These are phyloP conservation scores for Trichogramma pretiosum DNA, from an alignment of 1,140 invertebrate species.

Conservation along the genomic window DNA sequence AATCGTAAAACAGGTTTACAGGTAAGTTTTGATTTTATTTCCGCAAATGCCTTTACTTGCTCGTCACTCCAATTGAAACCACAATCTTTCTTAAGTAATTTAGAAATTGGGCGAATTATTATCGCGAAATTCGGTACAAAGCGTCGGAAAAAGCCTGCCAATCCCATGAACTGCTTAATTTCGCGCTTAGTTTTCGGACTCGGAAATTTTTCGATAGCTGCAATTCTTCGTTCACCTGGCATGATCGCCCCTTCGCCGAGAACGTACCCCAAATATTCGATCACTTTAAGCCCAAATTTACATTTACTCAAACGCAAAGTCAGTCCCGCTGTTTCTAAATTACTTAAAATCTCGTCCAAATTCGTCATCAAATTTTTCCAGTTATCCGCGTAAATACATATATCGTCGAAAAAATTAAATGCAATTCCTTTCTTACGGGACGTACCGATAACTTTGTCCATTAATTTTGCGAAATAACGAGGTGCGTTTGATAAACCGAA, in stretches of 20 bases:
- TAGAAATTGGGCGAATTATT: constrained; percentile 23
- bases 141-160: constrained; percentile 37
- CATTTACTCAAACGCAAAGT: constrained; percentile 9
- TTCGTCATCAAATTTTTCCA: constrained; percentile 9
- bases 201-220: constrained; percentile 30
- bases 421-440: constrained; percentile 6
- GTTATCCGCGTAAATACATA: not conserved
- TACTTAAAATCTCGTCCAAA: constrained; percentile 20
- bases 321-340: constrained; percentile 22
- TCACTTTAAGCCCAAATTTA: not conserved
- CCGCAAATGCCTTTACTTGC: not conserved
- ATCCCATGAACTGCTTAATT: constrained; percentile 40
- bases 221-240: constrained; percentile 32
- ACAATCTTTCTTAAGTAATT: constrained; percentile 3
- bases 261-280: not conserved
- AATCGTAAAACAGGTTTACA: constrained; percentile 25
- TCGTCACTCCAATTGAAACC: not conserved
- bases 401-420: constrained; percentile 10
- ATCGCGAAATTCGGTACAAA: constrained; percentile 33
- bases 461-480: constrained; percentile 18
- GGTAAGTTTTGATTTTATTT: not conserved
- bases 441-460: constrained; percentile 8
- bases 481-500: constrained; percentile 19
- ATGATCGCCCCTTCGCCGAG: constrained; percentile 21
- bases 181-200: constrained; percentile 30